Evolutionary conservation across 1,140 invertebrate genomes (phyloP).

Genomic region (Saccostrea glomerata): DNA sequence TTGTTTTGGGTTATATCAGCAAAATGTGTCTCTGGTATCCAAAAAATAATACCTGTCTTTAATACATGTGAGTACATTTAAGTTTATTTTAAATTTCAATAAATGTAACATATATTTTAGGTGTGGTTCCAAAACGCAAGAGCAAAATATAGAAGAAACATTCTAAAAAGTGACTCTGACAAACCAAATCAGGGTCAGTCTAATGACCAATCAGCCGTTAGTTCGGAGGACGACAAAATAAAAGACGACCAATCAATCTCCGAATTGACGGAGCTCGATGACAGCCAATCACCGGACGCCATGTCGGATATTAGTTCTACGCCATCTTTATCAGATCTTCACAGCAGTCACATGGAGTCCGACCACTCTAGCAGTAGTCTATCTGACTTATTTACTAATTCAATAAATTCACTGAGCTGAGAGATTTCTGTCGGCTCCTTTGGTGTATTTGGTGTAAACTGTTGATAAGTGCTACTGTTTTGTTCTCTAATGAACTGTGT

Average conservation of each 20-base stretch:
- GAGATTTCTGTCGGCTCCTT: background rate
- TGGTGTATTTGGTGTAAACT: conserved; percentile 19
- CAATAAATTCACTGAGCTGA: conserved; percentile 57
- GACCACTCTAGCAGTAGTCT: conserved; percentile 58
- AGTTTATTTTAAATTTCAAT: no score
- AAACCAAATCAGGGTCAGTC: conserved; percentile 56
- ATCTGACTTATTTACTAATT: conserved; percentile 59
- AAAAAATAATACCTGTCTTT: no score
- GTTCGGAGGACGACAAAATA: conserved; percentile 57
- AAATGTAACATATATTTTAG: conserved; percentile 81
- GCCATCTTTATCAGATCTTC: conserved; percentile 68
- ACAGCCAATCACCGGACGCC: conserved; percentile 68
- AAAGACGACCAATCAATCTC: conserved; percentile 63
- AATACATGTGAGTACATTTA: no score
- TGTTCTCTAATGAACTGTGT: conserved; percentile 1
- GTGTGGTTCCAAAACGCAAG: conserved; percentile 99
- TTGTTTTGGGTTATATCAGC: no score
- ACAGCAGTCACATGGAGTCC: conserved; percentile 55
- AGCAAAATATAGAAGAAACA: conserved; percentile 97
- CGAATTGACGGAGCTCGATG: conserved; percentile 64
- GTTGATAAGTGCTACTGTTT: conserved; percentile 14
- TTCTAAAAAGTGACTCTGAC: conserved; percentile 88
- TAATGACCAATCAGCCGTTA: conserved; percentile 44
- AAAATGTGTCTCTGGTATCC: no score
- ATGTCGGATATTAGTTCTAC: conserved; percentile 76